Evolutionary conservation across 2,888 invertebrate genomes (phyloP).

Genomic region (Beris chalybata): DNA sequence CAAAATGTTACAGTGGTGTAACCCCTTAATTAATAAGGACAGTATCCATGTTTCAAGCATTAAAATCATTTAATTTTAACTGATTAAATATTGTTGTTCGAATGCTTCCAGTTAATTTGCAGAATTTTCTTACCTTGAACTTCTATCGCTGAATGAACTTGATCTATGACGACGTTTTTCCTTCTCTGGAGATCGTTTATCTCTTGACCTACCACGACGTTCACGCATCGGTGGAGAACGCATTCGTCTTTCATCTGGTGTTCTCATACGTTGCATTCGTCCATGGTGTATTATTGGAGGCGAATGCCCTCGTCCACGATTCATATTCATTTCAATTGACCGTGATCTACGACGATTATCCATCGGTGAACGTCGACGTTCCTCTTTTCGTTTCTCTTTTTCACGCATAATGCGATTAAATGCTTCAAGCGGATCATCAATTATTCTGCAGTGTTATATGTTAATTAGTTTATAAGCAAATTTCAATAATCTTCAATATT

Average conservation of each 20-base stretch:
- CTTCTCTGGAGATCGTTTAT: slow-evolving; percentile 37
- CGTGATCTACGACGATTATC: slow-evolving; percentile 54
- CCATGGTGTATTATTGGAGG: slow-evolving; percentile 39
- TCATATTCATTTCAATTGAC: slow-evolving; percentile 47
- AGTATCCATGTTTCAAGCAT: too few relatives aligned
- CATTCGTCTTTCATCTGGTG: slow-evolving; percentile 44
- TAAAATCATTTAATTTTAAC: too few relatives aligned
- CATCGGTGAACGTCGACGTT: slow-evolving; percentile 58
- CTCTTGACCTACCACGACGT: slow-evolving; percentile 50
- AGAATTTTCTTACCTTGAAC: slow-evolving; percentile 41
- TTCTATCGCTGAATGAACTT: slow-evolving; percentile 44
- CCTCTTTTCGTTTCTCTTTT: slow-evolving; percentile 65
- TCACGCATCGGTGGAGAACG: slow-evolving; percentile 48
- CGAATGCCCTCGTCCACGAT: slow-evolving; percentile 32
- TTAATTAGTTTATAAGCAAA: not conserved
- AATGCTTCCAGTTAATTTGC: too few relatives aligned
- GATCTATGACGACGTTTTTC: slow-evolving; percentile 42
- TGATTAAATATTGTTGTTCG: too few relatives aligned
- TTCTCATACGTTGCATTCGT: slow-evolving; percentile 30
- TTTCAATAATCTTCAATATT: not conserved
- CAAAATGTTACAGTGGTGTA: too few relatives aligned
- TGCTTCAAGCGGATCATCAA: slow-evolving; percentile 83
- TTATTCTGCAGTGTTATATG: slow-evolving; percentile 61
- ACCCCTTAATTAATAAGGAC: too few relatives aligned
- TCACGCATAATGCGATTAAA: slow-evolving; percentile 85